phyloP scores from a whole-genome alignment of 2,797 vertebrate species.

The Rhincodon typus region DNA sequence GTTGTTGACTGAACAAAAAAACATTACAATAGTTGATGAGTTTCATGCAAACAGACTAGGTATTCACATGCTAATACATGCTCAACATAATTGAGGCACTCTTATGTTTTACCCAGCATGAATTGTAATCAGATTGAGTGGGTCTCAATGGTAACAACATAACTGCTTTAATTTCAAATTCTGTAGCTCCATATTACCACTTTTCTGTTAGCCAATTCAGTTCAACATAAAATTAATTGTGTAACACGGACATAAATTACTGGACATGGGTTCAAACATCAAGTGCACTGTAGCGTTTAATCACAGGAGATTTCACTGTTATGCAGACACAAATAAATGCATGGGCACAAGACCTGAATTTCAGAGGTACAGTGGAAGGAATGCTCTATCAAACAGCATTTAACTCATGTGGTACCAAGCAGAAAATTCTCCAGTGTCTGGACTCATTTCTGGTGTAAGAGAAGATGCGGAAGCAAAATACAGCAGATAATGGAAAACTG shows the following conservation, averaged over 20 bases:
- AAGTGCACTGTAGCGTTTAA: neutral
- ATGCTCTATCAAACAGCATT: neutral
- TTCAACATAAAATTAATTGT: neutral
- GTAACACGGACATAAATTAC: neutral
- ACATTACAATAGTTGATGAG: neutral
- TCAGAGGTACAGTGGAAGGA: neutral
- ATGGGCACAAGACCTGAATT: neutral
- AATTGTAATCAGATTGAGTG: constrained; percentile 26
- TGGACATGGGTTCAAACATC: neutral
- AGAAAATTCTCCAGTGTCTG: neutral
- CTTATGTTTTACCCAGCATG: neutral
- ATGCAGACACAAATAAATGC: neutral
- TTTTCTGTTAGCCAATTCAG: neutral
- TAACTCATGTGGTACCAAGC: neutral
- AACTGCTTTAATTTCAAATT: neutral
- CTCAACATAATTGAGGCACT: neutral
- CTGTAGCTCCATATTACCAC: constrained; percentile 6
- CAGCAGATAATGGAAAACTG: neutral
- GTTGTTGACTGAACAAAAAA: neutral
- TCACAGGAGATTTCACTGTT: neutral
- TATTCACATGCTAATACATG: constrained; percentile 12
- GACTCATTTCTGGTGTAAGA: neutral
- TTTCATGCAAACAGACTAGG: neutral
- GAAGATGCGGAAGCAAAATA: neutral
- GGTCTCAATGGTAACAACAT: neutral